Percentiles rank a stretch among this genome's conserved stretches.
These are phyloP conservation scores for Plebejus argus DNA, from an alignment of 2,888 invertebrate genomes.

Conservation along the genomic window DNA sequence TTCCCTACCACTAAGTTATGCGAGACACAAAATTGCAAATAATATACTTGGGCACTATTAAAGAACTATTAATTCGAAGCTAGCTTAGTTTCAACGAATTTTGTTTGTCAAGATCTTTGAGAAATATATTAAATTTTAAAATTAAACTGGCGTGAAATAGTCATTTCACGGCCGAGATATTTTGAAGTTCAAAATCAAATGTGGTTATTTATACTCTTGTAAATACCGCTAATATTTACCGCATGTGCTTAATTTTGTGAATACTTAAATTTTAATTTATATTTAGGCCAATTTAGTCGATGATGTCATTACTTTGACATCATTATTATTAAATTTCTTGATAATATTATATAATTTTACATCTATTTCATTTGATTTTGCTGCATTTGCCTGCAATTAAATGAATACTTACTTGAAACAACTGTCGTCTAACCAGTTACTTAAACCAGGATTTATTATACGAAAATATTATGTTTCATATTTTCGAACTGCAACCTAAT, in stretches of 20 bases:
- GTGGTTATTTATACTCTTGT: not conserved
- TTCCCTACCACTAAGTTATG: too few relatives aligned
- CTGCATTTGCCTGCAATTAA: not conserved
- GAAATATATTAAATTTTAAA: not conserved
- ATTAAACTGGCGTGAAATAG: conserved; percentile 22
- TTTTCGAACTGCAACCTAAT: not conserved
- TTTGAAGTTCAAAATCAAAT: conserved; percentile 18
- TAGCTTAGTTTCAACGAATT: not conserved
- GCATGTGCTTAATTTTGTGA: conserved; percentile 20
- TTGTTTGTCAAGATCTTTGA: not conserved
- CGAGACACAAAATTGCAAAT: too few relatives aligned
- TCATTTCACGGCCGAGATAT: conserved; percentile 21
- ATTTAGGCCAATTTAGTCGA: not conserved
- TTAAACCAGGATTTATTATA: not conserved
- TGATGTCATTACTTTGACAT: not conserved
- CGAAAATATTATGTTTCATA: not conserved
- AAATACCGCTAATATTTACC: conserved; percentile 21
- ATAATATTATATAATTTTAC: not conserved
- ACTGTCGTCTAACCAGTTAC: not conserved
- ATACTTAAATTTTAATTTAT: not conserved
- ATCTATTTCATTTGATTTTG: not conserved
- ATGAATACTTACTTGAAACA: not conserved
- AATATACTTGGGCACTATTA: too few relatives aligned
- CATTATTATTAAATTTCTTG: too few relatives aligned
- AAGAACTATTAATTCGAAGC: too few relatives aligned